Evolutionary conservation across 2,113 vertebrate genomes (phyloP).

Genomic region (Glaucidium brasilianum): DNA sequence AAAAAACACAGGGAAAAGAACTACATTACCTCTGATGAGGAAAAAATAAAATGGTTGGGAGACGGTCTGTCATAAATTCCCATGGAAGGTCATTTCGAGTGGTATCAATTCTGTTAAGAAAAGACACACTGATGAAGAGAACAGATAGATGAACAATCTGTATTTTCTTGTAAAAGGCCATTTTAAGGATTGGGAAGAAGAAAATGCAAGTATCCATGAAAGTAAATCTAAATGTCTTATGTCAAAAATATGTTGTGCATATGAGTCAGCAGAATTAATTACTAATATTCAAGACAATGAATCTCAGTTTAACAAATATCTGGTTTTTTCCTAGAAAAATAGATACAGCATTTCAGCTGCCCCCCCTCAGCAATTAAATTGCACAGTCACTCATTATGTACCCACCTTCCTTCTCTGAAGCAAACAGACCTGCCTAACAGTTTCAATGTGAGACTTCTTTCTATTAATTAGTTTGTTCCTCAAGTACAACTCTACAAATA

Average conservation of each 20-base stretch:
- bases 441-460: not conserved
- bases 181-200: not conserved
- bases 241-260: not conserved
- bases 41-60: constrained; percentile 91
- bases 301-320: not conserved
- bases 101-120: constrained; percentile 85
- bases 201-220: not conserved
- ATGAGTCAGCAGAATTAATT: not conserved
- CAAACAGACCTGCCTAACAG: not conserved
- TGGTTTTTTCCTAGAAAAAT: not conserved
- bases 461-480: not conserved
- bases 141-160: not conserved
- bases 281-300: not conserved
- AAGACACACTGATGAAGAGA: not conserved
- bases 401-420: not conserved
- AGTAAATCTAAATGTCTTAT: not conserved
- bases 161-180: not conserved
- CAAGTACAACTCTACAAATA: not conserved
- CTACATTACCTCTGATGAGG: constrained; percentile 85
- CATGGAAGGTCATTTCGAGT: constrained; percentile 94
- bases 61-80: constrained; percentile 96
- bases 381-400: not conserved
- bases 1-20: not conserved
- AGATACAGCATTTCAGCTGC: not conserved
- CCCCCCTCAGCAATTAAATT: not conserved